Conservation (phyloP, 2,113 vertebrate species). For the Daphoenositta chrysoptera region DNA sequence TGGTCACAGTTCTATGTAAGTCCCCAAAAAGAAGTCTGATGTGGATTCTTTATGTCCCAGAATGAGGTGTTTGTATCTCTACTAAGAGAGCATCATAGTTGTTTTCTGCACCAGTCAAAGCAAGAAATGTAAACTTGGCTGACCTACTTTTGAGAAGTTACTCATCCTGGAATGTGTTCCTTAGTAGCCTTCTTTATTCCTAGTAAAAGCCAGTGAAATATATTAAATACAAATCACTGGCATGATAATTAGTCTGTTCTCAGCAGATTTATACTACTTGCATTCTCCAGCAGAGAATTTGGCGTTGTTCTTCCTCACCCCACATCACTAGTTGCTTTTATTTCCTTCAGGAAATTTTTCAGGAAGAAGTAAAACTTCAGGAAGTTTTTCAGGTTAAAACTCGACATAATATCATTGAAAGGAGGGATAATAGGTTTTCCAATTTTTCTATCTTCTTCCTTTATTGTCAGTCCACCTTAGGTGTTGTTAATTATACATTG, state of each 20-base stretch:
- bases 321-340: background rate
- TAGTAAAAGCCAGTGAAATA: background rate
- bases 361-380: too few species aligned
- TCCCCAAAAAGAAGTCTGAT: background rate
- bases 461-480: background rate
- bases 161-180: background rate
- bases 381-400: background rate
- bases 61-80: background rate
- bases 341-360: background rate
- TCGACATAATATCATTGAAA: background rate
- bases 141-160: slow-evolving; percentile 41
- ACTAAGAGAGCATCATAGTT: background rate
- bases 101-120: background rate
- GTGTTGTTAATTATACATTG: background rate
- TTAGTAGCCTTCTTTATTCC: background rate
- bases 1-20: background rate
- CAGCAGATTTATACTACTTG: background rate
- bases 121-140: slow-evolving; percentile 5
- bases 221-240: background rate
- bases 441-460: background rate
- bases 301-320: background rate
- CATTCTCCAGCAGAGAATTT: background rate
- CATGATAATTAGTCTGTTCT: background rate
- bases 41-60: background rate
- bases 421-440: background rate